phyloP scores from a whole-genome alignment of 2,113 vertebrate species.

The Apeltes quadracus region DNA sequence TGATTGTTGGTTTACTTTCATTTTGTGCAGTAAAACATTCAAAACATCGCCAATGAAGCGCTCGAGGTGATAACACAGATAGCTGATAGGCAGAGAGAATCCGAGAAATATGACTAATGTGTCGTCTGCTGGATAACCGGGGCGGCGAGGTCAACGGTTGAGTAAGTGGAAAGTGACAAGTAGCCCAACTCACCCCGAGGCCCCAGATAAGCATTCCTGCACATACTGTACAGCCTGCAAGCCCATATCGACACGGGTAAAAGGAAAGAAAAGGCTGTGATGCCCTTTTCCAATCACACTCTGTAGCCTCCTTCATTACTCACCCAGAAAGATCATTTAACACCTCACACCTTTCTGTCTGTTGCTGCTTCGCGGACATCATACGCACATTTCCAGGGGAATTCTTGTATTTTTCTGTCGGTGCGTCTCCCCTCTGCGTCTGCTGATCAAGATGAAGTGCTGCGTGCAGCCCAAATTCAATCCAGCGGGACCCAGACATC shows the following conservation, averaged over 20 bases:
- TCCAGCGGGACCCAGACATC: conserved; percentile 71
- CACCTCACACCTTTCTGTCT: conserved; percentile 28
- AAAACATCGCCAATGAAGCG: not conserved
- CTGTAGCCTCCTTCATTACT: conserved; percentile 53
- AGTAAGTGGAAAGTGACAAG: conserved; percentile 28
- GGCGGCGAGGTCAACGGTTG: conserved; percentile 30
- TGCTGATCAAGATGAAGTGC: conserved; percentile 71
- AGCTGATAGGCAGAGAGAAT: too few relatives aligned
- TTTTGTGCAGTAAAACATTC: not conserved
- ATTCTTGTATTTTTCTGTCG: conserved; percentile 44
- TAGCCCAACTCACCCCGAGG: conserved; percentile 2
- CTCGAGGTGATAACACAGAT: not conserved
- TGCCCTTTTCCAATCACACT: conserved; percentile 34
- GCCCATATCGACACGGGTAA: conserved; percentile 9
- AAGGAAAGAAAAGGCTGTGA: conserved; percentile 20
- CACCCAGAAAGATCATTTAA: conserved; percentile 44
- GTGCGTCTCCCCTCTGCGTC: conserved; percentile 17
- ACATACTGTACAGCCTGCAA: not conserved
- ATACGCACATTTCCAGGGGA: conserved; percentile 46
- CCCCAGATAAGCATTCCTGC: conserved; percentile 21
- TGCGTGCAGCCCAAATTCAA: conserved; percentile 71
- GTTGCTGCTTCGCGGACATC: conserved; percentile 22
- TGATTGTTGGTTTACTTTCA: not conserved
- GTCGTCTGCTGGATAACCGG: conserved; percentile 6
- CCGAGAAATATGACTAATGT: not conserved